Evolutionary conservation across 2,113 vertebrate genomes (phyloP), one percentile per base, ranked within the genome.

Genomic region (Aythya baeri): DNA sequence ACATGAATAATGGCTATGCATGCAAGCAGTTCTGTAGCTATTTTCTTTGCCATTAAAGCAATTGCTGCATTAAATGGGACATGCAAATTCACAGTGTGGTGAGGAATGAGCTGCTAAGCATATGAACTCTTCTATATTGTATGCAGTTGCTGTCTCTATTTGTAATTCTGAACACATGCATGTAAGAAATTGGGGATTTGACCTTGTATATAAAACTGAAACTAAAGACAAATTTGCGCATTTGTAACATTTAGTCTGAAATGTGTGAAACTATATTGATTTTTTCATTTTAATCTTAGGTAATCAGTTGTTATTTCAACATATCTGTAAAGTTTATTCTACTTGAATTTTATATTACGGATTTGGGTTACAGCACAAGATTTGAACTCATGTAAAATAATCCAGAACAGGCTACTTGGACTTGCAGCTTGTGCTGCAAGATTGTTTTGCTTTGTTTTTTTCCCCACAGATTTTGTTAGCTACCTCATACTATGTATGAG

Each of bases 31-130:
- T 38, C 18, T 61, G 58, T 88, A 89, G 90, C 90, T 93, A 26
- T 91, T 96, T 94, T 70, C 84, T 90, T 83, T 77, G 82, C 86
- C 50, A 67, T 86, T 93, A 96, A 94, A 73, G 71, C 49, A 54
- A 65, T 93, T 93, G 80, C 75, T 89, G 17, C 27, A 82, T 95
- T 96, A 90, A 96, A 86, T 86, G 80, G 86, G 79, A 96, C 81
- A 43, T 62, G 58, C 63, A 94, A 70, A 72, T 91, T 86, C 44
- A 5, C 63, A 32, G 49, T 2, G 2, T 68, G 46, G 34, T 74
- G n/a, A 59, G 59, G 57, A 96, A 79, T 50, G 86, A 90, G 80
- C 82, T 91, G 79, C 78, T 91, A 41, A 90, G 83, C 89, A 6
- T 4, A 34, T 50, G 54, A 89, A 63, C 86, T 78, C 43, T 62